These are phyloP conservation scores for Ypsolopha scabrella DNA, from an alignment of 2,888 invertebrate genomes.

Conservation along the genomic window DNA sequence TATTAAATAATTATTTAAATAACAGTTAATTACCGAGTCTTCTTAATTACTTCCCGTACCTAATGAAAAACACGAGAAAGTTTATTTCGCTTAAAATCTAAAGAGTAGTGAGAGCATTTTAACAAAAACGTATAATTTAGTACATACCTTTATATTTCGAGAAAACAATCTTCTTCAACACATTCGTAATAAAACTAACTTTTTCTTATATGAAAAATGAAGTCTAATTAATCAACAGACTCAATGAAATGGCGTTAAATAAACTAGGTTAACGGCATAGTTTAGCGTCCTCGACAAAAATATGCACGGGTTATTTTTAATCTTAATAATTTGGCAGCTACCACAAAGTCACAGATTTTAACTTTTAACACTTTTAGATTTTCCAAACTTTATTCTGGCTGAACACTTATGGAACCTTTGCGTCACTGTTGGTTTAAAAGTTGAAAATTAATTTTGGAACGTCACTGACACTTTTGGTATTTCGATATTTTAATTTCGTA, in stretches of 20 bases:
- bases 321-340: conserved; percentile 28
- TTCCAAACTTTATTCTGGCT: neutral
- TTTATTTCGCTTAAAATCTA: no score
- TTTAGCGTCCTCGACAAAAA: conserved; percentile 30
- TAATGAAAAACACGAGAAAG: no score
- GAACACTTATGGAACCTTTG: neutral
- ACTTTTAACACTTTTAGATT: neutral
- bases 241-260: neutral
- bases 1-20: no score
- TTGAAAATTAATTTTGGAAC: neutral
- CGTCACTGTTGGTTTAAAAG: neutral
- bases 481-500: neutral
- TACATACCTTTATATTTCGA: no score
- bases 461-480: neutral
- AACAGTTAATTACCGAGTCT: no score
- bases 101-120: no score
- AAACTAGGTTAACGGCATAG: conserved; percentile 12
- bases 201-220: no score
- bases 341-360: conserved; percentile 17
- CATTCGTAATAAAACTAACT: no score
- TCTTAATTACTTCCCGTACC: no score
- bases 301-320: conserved; percentile 32
- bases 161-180: no score
- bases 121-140: no score
- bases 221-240: neutral